Base-by-base conservation (phyloP, 2,888 invertebrate genomes). In the Drosophila atroscutellata region DNA sequence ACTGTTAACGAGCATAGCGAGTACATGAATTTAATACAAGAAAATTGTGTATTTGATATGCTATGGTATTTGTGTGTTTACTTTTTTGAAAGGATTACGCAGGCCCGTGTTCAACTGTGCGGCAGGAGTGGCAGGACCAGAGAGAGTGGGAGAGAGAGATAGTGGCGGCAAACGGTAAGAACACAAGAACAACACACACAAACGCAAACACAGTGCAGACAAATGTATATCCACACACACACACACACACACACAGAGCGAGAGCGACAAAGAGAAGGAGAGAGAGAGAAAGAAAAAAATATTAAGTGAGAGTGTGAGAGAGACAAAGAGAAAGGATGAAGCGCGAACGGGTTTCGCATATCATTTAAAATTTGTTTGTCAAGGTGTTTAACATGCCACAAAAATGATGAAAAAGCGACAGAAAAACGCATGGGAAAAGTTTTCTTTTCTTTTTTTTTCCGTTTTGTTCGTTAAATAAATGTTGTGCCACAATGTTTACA, bases 41-140 rank as follows among this genome's bases (percentile, higher is more conserved):
- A 56, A 65, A 52, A 69, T 60, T 60, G 66, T 79, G 47, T 75
- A 59, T 73, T 73, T 73, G 54, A 68, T 68, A 67, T 72, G 60
- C 62, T 58, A 68, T 30, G 42, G 36, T 54, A 39, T 56, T 65
- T 64, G 72, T 86, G 72, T 88, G 89, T 88, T 92, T 92, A 92
- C 92, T 92, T 91, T 90, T 91, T 92, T 92, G 82, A 90, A 92
- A 73, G 92, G 90, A 89, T 91, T 92, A 91, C 92, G 92, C 89
- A 92, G 92, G 89, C 92, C 91, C 90, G 91, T 90, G 88, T 91
- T 92, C 83, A 92, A 91, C 92, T 92, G 92, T 83, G 79, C 79
- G 71, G 51, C 52, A 68, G 55, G 26, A 72, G 62, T 63, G 66
- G 52, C 75, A 81, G 52, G 47, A 37, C 9, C 18, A 26, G 26